These are phyloP conservation scores for Neoaliturus tenellus DNA, from an alignment of 2,888 invertebrate species.

Conservation along the genomic window DNA sequence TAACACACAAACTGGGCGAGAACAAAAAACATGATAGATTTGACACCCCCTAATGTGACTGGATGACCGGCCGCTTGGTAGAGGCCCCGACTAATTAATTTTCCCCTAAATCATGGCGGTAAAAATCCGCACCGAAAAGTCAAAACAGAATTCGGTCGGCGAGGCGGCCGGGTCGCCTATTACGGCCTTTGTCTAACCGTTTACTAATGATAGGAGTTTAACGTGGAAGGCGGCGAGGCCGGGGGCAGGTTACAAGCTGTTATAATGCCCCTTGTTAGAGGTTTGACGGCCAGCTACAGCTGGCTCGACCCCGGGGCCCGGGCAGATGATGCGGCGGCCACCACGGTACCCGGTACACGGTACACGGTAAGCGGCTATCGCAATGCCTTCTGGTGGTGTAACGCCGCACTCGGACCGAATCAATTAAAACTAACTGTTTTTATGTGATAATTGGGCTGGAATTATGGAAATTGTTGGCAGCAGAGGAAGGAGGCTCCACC, in stretches of 20 bases:
- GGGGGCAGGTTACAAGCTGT: conserved; percentile 41
- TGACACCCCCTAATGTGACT: conserved; percentile 42
- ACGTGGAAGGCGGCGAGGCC: conserved; percentile 30
- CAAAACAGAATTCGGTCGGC: conserved; percentile 39
- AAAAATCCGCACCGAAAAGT: conserved; percentile 45
- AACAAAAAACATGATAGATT: conserved; percentile 41
- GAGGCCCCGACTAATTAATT: conserved; percentile 30
- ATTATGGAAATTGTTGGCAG: conserved; percentile 32
- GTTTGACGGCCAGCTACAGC: conserved; percentile 4
- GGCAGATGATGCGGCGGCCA: conserved; percentile 35
- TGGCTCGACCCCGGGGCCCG: conserved; percentile 23
- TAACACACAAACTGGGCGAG: conserved; percentile 20
- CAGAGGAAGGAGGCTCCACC: neutral
- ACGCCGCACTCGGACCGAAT: neutral
- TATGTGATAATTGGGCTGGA: conserved; percentile 30
- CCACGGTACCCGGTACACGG: too few species aligned
- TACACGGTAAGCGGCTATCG: conserved; percentile 29
- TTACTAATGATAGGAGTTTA: conserved; percentile 39
- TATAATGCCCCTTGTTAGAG: conserved; percentile 26
- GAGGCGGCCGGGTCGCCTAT: conserved; percentile 4
- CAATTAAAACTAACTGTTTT: conserved; percentile 16
- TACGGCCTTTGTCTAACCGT: conserved; percentile 41
- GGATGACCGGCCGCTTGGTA: conserved; percentile 25
- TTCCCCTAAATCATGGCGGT: conserved; percentile 45
- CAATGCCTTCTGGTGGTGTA: conserved; percentile 37